Conservation (phyloP, 2,113 vertebrate genomes). For the Colinus virginianus region DNA sequence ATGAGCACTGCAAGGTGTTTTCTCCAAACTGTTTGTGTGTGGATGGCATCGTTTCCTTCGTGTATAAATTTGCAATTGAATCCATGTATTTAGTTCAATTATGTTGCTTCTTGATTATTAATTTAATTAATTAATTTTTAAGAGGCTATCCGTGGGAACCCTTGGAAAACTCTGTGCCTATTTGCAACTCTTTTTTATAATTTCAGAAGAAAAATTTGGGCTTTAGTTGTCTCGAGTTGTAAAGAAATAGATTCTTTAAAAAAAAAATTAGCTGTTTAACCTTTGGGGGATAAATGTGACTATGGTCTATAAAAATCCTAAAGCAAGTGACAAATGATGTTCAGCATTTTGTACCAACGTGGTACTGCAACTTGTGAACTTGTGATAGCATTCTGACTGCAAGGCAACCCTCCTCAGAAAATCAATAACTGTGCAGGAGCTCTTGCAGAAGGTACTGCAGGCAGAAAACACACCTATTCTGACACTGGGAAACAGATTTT, state of each 20-base stretch:
- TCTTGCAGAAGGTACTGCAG: constrained; percentile 7
- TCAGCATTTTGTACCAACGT: constrained; percentile 5
- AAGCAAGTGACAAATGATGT: background rate
- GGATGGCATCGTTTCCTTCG: background rate
- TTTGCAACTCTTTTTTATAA: background rate
- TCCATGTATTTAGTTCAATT: background rate
- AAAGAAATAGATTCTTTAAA: background rate
- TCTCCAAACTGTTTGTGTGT: background rate
- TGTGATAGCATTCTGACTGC: background rate
- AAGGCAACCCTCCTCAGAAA: constrained; percentile 19
- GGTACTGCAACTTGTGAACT: background rate
- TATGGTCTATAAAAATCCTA: background rate
- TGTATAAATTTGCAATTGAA: background rate
- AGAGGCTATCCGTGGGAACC: background rate
- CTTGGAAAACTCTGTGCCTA: background rate
- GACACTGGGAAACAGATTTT: background rate
- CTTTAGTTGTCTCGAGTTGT: background rate
- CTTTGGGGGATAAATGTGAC: background rate
- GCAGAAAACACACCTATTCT: background rate
- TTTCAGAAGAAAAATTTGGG: rapidly evolving
- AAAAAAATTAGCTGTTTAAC: background rate
- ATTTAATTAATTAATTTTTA: background rate
- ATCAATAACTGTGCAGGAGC: constrained; percentile 44
- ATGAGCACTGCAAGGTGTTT: background rate
- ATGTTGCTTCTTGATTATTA: background rate